A percentile compares a stretch with the other conserved stretches of the same genome.
phyloP scores from a whole-genome alignment of 2,113 vertebrate species.

The human (Homo sapiens) region DNA sequence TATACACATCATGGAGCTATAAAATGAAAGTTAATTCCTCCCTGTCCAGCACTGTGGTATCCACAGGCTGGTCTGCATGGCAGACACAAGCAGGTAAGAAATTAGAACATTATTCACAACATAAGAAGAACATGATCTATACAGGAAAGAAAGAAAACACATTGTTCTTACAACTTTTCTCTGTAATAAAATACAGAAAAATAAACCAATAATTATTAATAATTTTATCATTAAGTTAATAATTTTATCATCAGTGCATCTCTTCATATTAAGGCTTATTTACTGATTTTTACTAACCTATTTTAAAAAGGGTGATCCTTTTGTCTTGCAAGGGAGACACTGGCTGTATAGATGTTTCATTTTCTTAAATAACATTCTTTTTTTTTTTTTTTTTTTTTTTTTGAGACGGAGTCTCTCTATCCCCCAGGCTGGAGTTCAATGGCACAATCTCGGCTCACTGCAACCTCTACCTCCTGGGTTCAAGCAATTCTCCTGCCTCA shows the following conservation, averaged over 20 bases:
- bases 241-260: not conserved
- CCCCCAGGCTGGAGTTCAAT: too few species aligned
- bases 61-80: not conserved
- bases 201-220: not conserved
- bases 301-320: not conserved
- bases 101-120: not conserved
- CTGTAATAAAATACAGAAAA: not conserved
- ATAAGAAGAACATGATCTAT: not conserved
- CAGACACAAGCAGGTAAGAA: not conserved
- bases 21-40: constrained; percentile 1
- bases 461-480: too few species aligned
- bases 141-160: not conserved
- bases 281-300: not conserved
- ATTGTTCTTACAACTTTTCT: not conserved
- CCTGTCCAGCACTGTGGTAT: not conserved
- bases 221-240: not conserved
- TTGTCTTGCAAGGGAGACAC: constrained; percentile 10
- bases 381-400: too few species aligned
- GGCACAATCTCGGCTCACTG: too few species aligned
- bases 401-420: too few species aligned
- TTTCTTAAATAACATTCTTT: not conserved
- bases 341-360: not conserved
- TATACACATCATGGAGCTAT: not conserved
- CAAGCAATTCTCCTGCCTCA: too few species aligned
- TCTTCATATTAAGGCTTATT: not conserved